Percentiles rank a stretch among this genome's conserved stretches.
Evolutionary conservation across 92 coral and sea anemone genomes (phyloP).

Genomic region (Montipora capitata): DNA sequence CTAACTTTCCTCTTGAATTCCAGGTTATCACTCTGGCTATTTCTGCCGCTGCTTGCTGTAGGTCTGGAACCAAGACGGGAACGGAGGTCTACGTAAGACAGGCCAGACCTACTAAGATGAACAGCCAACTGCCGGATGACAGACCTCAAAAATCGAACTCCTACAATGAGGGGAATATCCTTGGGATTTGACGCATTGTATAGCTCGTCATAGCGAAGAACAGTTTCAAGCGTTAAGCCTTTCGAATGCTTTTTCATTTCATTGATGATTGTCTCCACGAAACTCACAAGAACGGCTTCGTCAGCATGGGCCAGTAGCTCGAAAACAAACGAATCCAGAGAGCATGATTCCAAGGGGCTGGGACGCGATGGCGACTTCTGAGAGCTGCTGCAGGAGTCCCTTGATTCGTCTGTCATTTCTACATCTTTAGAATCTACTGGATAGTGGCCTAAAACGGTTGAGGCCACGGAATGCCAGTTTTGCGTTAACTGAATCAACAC

Average conservation of each 20-base stretch:
- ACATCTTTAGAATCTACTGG: conserved; percentile 70
- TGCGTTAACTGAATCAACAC: conserved; percentile 86
- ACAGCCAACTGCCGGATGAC: conserved; percentile 91
- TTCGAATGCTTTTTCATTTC: conserved; percentile 89
- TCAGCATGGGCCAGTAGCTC: conserved; percentile 80
- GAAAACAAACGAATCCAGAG: conserved; percentile 81
- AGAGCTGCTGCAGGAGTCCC: background rate
- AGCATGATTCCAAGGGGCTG: conserved; percentile 70
- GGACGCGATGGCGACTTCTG: conserved; percentile 27
- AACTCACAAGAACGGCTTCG: conserved; percentile 79
- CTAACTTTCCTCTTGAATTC: conserved; percentile 87
- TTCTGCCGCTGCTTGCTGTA: conserved; percentile 46
- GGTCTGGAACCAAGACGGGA: conserved; percentile 78
- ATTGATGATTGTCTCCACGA: conserved; percentile 82
- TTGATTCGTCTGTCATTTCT: conserved; percentile 43
- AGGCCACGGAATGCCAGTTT: conserved; percentile 90
- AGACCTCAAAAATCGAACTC: conserved; percentile 86
- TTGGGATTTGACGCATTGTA: conserved; percentile 48
- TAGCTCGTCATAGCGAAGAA: conserved; percentile 42
- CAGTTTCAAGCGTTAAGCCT: conserved; percentile 65
- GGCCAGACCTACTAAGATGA: conserved; percentile 87
- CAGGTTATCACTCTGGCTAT: conserved; percentile 73
- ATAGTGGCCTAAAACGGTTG: conserved; percentile 80
- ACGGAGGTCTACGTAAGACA: conserved; percentile 89
- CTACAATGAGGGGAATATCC: conserved; percentile 79